Percentiles rank a stretch among this genome's conserved stretches.
phyloP scores from a whole-genome alignment of 2,888 invertebrate genomes.

The Perithous albicinctus region DNA sequence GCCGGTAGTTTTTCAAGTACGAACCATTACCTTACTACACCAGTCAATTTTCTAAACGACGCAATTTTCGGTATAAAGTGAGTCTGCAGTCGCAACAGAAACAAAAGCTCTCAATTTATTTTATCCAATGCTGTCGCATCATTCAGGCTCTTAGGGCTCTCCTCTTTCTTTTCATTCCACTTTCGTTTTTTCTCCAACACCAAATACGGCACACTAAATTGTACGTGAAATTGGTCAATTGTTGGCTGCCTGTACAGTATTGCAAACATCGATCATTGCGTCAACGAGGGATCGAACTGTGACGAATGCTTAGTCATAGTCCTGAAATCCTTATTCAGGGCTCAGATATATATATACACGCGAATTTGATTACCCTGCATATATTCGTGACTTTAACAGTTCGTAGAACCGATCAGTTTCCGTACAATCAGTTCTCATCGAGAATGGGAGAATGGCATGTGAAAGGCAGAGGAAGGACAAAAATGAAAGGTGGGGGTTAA shows the following conservation, averaged over 20 bases:
- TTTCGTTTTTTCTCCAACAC: not conserved
- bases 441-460: slow-evolving; percentile 14
- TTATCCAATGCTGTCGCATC: slow-evolving; percentile 38
- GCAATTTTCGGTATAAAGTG: slow-evolving; percentile 63
- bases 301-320: not conserved
- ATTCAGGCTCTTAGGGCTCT: slow-evolving; percentile 50
- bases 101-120: slow-evolving; percentile 54
- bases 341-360: too few relatives aligned
- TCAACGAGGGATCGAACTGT: not conserved
- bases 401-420: slow-evolving; percentile 16
- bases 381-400: slow-evolving; percentile 18
- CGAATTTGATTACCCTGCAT: not conserved
- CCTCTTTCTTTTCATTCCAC: slow-evolving; percentile 52
- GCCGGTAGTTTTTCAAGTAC: not conserved
- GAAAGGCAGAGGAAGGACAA: slow-evolving; percentile 4
- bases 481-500: slow-evolving; percentile 28
- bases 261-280: slow-evolving; percentile 16
- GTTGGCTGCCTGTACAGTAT: not conserved
- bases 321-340: not conserved
- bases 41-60: slow-evolving; percentile 53
- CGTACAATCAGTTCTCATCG: slow-evolving; percentile 35
- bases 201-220: slow-evolving; percentile 41
- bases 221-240: slow-evolving; percentile 57
- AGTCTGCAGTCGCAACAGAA: slow-evolving; percentile 23
- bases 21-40: not conserved